A percentile compares a stretch with the other conserved stretches of the same genome.
phyloP scores from a whole-genome alignment of 2,797 vertebrate genomes.

The Sebastes ruberrimus region DNA sequence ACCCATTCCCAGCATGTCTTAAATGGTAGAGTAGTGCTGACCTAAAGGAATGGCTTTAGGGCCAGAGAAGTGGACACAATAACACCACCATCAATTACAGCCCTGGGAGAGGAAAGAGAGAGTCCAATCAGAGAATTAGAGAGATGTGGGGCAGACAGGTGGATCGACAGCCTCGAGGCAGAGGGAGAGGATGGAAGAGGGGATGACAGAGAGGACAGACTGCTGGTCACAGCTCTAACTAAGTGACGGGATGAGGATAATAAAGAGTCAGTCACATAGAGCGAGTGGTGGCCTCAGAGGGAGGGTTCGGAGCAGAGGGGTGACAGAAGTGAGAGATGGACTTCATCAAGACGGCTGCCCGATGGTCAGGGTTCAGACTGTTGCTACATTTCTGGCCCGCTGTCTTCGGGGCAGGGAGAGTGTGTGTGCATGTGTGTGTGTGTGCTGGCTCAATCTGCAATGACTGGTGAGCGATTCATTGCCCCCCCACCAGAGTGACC shows the following conservation, averaged over 20 bases:
- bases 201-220: slow-evolving; percentile 50
- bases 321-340: slow-evolving; percentile 76
- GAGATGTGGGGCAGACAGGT: slow-evolving; percentile 61
- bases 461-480: slow-evolving; percentile 73
- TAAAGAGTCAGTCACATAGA: slow-evolving; percentile 60
- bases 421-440: slow-evolving; percentile 18
- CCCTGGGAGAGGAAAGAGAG: slow-evolving; percentile 50
- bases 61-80: slow-evolving; percentile 69
- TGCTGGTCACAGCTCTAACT: slow-evolving; percentile 52
- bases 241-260: slow-evolving; percentile 64
- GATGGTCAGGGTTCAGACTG: slow-evolving; percentile 51
- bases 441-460: slow-evolving; percentile 50
- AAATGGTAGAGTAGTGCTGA: slow-evolving; percentile 59
- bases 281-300: slow-evolving; percentile 40
- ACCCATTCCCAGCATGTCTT: slow-evolving; percentile 46
- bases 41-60: slow-evolving; percentile 61
- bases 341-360: slow-evolving; percentile 69
- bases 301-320: slow-evolving; percentile 18
- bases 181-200: slow-evolving; percentile 32
- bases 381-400: slow-evolving; percentile 44
- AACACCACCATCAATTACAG: slow-evolving; percentile 76
- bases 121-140: slow-evolving; percentile 76
- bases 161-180: slow-evolving; percentile 70
- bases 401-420: slow-evolving; percentile 34
- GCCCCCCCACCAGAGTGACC: slow-evolving; percentile 57